Percentiles rank a stretch among this genome's conserved stretches.
These are phyloP conservation scores for Morone chrysops DNA, from an alignment of 2,113 vertebrate species.

Conservation along the genomic window DNA sequence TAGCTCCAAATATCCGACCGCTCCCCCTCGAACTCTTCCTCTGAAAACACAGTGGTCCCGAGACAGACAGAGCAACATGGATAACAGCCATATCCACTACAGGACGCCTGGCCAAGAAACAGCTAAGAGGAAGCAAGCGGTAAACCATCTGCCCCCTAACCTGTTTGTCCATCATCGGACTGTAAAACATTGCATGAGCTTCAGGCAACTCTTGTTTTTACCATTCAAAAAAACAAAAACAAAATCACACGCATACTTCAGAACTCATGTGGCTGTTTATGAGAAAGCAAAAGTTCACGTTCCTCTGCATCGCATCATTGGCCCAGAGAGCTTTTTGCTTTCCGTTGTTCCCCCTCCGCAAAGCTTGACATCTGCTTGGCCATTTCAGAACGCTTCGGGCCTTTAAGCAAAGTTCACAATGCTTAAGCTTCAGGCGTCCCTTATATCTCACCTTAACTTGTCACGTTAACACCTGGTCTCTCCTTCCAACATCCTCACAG, in stretches of 20 bases:
- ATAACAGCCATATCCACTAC: constrained; percentile 81
- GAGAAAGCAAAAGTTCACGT: constrained; percentile 75
- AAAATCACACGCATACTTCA: constrained; percentile 61
- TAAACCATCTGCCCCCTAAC: constrained; percentile 79
- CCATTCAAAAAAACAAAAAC: constrained; percentile 68
- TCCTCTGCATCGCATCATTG: constrained; percentile 77
- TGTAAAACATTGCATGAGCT: constrained; percentile 86
- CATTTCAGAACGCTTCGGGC: constrained; percentile 78
- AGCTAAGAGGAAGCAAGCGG: constrained; percentile 84
- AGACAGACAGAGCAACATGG: constrained; percentile 76
- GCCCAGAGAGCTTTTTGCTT: constrained; percentile 69
- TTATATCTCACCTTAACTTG: constrained; percentile 72
- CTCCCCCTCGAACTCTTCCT: constrained; percentile 77
- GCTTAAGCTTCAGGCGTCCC: constrained; percentile 80
- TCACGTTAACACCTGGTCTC: constrained; percentile 71
- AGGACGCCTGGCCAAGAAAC: constrained; percentile 77
- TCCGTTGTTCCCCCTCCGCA: constrained; percentile 66
- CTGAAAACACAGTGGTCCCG: constrained; percentile 82
- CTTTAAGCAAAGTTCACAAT: constrained; percentile 80
- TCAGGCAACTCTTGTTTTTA: constrained; percentile 78
- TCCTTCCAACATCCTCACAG: constrained; percentile 82
- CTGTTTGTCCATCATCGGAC: constrained; percentile 79
- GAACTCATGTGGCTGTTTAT: constrained; percentile 78
- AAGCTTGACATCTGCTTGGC: constrained; percentile 84
- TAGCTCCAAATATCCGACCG: constrained; percentile 66